Evolutionary conservation across 2,888 invertebrate species (phyloP).

Genomic region (Petrolisthes cinctipes): DNA sequence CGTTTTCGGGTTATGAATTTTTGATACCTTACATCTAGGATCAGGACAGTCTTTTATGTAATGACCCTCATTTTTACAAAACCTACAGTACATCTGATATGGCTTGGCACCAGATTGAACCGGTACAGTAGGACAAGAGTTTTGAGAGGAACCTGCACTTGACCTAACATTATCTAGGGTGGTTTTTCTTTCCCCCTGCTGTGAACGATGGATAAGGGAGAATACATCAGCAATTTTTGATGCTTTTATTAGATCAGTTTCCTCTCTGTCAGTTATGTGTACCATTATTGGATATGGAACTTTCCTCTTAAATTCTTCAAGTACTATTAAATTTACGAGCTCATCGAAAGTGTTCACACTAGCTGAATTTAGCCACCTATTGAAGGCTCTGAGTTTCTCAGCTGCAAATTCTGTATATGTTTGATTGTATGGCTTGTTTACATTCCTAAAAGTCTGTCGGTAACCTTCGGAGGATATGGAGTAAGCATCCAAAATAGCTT

Average conservation of each 20-base stretch:
- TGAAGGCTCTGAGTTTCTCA: constrained; percentile 8
- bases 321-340: constrained; percentile 10
- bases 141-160: constrained; percentile 6
- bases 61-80: constrained; percentile 17
- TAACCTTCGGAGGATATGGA: constrained; percentile 29
- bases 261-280: constrained; percentile 23
- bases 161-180: neutral
- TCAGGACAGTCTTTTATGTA: constrained; percentile 20
- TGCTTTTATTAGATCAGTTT: constrained; percentile 27
- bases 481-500: neutral
- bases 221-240: constrained; percentile 12
- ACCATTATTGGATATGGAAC: constrained; percentile 24
- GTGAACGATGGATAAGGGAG: constrained; percentile 17
- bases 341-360: constrained; percentile 16
- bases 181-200: neutral
- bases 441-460: constrained; percentile 6
- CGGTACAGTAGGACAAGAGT: neutral
- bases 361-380: constrained; percentile 7
- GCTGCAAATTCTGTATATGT: constrained; percentile 24
- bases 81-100: neutral
- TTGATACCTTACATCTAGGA: constrained; percentile 19
- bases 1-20: neutral
- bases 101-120: neutral
- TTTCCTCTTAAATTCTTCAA: constrained; percentile 23
- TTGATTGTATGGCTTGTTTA: neutral